Conservation (phyloP, 2,888 invertebrate genomes). For the Laspeyria flexula region DNA sequence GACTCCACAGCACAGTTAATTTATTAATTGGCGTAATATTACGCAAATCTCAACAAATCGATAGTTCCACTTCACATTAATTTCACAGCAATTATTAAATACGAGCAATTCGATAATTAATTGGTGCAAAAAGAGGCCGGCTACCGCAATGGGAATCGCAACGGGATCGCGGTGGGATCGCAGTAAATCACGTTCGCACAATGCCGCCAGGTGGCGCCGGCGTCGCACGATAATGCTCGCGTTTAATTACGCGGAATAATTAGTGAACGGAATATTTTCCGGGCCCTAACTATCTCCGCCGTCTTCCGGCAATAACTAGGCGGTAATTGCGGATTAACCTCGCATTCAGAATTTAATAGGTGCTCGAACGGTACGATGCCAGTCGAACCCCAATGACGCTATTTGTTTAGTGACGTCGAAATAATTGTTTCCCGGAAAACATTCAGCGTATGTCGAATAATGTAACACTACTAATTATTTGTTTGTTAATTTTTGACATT, state of each 20-base stretch:
- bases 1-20: too few species aligned
- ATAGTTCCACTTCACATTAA: constrained; percentile 75
- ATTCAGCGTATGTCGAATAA: constrained; percentile 47
- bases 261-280: constrained; percentile 86
- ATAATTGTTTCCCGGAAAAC: constrained; percentile 75
- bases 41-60: constrained; percentile 42
- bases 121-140: constrained; percentile 82
- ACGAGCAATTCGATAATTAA: constrained; percentile 84
- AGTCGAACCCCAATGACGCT: constrained; percentile 73
- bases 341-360: constrained; percentile 84
- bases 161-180: constrained; percentile 79
- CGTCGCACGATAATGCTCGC: constrained; percentile 83
- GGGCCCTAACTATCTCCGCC: constrained; percentile 85
- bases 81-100: constrained; percentile 82
- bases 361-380: constrained; percentile 65
- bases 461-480: constrained; percentile 36
- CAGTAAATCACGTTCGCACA: constrained; percentile 84
- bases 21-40: constrained; percentile 29
- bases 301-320: constrained; percentile 86
- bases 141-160: constrained; percentile 74
- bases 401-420: constrained; percentile 77
- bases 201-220: constrained; percentile 84
- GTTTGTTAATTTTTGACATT: constrained; percentile 37
- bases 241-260: constrained; percentile 87
- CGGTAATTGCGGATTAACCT: constrained; percentile 85